These are phyloP conservation scores for Ectropis crepuscularia DNA, from an alignment of 2,888 invertebrate species.

Conservation along the genomic window DNA sequence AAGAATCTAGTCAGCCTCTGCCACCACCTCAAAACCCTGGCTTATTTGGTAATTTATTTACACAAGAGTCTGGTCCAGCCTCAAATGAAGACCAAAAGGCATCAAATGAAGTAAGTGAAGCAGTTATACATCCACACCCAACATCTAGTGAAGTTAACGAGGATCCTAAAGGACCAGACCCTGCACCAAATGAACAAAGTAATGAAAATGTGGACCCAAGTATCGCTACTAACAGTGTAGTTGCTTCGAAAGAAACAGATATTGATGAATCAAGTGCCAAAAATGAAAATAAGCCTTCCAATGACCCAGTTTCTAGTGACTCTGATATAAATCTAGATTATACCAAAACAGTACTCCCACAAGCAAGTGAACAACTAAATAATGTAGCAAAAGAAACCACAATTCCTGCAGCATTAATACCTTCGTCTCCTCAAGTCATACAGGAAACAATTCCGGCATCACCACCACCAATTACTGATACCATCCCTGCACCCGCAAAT, in stretches of 20 bases:
- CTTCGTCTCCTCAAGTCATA: slow-evolving; percentile 10
- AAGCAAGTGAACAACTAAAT: slow-evolving; percentile 11
- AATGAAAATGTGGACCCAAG: not conserved
- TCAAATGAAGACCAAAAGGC: slow-evolving; percentile 7
- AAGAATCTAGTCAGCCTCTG: slow-evolving; percentile 1
- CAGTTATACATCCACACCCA: not conserved
- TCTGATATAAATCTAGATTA: not conserved
- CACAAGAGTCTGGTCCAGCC: slow-evolving; percentile 3
- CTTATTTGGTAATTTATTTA: slow-evolving; percentile 19
- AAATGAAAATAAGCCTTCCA: slow-evolving; percentile 1
- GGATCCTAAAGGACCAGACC: too few species aligned
- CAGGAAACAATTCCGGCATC: slow-evolving; percentile 35
- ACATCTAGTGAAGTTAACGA: not conserved
- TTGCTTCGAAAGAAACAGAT: not conserved
- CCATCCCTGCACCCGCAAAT: slow-evolving; percentile 9
- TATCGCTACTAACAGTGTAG: not conserved
- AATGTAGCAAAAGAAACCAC: not conserved
- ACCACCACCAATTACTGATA: slow-evolving; percentile 13
- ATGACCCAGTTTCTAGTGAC: slow-evolving; percentile 4
- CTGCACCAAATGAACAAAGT: not conserved
- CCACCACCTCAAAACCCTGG: slow-evolving; percentile 6
- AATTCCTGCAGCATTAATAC: not conserved
- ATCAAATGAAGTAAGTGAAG: not conserved
- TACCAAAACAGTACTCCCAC: not conserved
- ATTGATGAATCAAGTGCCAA: slow-evolving; percentile 6